Evolutionary conservation across 1,140 invertebrate species (phyloP).

Genomic region (Popillia japonica): DNA sequence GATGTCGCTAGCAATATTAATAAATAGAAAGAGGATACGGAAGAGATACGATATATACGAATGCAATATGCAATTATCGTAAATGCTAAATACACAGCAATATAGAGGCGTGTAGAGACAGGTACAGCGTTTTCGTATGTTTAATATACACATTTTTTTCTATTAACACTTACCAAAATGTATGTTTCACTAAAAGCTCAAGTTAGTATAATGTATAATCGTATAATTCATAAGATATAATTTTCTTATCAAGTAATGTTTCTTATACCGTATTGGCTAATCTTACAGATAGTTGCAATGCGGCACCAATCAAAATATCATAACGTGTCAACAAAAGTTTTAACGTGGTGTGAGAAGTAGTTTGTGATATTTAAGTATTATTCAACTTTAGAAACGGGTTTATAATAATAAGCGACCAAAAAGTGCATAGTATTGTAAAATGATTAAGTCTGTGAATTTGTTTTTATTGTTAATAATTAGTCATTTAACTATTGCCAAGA

Average conservation of each 20-base stretch:
- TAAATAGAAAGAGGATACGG: too few relatives aligned
- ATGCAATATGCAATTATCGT: too few relatives aligned
- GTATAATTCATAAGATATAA: not conserved
- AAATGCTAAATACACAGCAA: too few relatives aligned
- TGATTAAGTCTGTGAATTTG: not conserved
- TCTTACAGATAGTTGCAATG: constrained; percentile 1
- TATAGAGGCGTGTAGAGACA: too few relatives aligned
- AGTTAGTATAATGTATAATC: too few relatives aligned
- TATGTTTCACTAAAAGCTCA: too few relatives aligned
- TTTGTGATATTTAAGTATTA: not conserved
- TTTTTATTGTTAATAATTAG: not conserved
- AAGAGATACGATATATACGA: too few relatives aligned
- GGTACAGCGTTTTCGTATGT: too few relatives aligned
- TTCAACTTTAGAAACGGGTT: not conserved
- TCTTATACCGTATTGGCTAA: constrained; percentile 19
- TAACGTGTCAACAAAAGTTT: constrained; percentile 50
- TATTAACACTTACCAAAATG: too few relatives aligned
- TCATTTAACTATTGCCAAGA: constrained; percentile 44
- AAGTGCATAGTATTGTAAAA: not conserved
- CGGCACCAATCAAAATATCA: constrained; percentile 46
- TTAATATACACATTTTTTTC: too few relatives aligned
- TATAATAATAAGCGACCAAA: not conserved
- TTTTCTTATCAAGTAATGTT: not conserved
- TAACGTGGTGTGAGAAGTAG: constrained; percentile 10
- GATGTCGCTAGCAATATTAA: not conserved